Conservation (phyloP, 2,797 vertebrate genomes). For the Erpetoichthys calabaricus region DNA sequence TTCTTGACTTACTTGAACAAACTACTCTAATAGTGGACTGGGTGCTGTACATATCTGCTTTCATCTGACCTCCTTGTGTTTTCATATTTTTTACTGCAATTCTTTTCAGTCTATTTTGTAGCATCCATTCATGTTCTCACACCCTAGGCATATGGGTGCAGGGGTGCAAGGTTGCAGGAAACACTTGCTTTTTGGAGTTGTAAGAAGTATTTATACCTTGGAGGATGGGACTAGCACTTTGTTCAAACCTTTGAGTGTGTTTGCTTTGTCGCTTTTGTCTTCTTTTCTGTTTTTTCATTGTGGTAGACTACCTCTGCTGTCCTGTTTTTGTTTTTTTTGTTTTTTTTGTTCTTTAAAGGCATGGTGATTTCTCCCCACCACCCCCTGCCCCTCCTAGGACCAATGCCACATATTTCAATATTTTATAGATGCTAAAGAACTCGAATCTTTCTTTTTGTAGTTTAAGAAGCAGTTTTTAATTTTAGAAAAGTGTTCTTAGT, state of each 20-base stretch:
- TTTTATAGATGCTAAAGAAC: slow-evolving; percentile 12
- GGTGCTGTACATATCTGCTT: slow-evolving; percentile 31
- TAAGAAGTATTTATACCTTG: neutral
- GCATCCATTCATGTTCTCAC: too few species aligned
- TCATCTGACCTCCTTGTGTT: slow-evolving; percentile 14
- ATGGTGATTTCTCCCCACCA: neutral
- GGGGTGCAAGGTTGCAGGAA: too few species aligned
- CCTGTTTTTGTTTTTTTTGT: neutral
- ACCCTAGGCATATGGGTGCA: too few species aligned
- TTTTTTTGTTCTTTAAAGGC: neutral
- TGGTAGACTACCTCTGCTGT: neutral
- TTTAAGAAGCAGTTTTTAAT: too few species aligned
- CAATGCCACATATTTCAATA: slow-evolving; percentile 8
- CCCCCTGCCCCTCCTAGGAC: neutral
- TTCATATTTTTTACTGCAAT: slow-evolving; percentile 18
- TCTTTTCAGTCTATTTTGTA: too few species aligned
- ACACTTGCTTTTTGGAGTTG: too few species aligned
- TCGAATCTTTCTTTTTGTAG: too few species aligned
- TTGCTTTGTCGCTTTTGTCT: slow-evolving; percentile 23
- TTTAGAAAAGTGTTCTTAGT: too few species aligned
- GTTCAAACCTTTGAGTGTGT: slow-evolving; percentile 4
- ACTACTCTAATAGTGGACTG: slow-evolving; percentile 21
- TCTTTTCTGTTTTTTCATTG: slow-evolving; percentile 7
- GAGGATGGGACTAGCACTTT: neutral
- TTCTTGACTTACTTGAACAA: slow-evolving; percentile 33